Percentiles rank a stretch among this genome's conserved stretches.
phyloP scores from a whole-genome alignment of 2,888 invertebrate genomes.

The Tiliacea aurago region DNA sequence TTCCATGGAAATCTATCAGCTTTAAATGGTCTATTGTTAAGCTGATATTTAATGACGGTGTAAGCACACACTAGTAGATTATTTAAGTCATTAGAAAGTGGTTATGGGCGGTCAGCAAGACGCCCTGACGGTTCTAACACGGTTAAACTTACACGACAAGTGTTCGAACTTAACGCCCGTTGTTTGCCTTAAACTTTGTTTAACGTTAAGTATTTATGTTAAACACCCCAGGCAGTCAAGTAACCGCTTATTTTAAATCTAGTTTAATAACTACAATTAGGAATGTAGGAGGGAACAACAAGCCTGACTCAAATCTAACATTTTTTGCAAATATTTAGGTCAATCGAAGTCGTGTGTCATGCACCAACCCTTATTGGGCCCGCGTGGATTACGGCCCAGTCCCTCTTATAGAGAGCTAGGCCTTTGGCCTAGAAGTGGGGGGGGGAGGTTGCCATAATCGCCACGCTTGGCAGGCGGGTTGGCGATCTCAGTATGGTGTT shows the following conservation, averaged over 20 bases:
- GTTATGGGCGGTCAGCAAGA: constrained; percentile 50
- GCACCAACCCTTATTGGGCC: too few species aligned
- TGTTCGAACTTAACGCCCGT: constrained; percentile 30
- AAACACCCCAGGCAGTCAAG: neutral
- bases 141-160: constrained; percentile 58
- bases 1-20: neutral
- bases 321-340: too few species aligned
- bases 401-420: too few species aligned
- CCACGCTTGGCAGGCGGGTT: too few species aligned
- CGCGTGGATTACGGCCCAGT: too few species aligned
- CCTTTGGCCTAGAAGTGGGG: too few species aligned
- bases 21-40: constrained; percentile 15
- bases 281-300: neutral
- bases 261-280: constrained; percentile 19
- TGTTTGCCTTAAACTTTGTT: constrained; percentile 19
- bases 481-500: too few species aligned
- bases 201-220: constrained; percentile 11
- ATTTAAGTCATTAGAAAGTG: constrained; percentile 63
- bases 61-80: constrained; percentile 30
- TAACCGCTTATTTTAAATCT: neutral
- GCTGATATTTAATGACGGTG: constrained; percentile 14
- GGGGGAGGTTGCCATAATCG: too few species aligned
- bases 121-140: constrained; percentile 52
- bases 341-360: too few species aligned
- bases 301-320: neutral